Evolutionary conservation across 2,113 vertebrate genomes (phyloP).

Genomic region (Leucoraja erinaceus): DNA sequence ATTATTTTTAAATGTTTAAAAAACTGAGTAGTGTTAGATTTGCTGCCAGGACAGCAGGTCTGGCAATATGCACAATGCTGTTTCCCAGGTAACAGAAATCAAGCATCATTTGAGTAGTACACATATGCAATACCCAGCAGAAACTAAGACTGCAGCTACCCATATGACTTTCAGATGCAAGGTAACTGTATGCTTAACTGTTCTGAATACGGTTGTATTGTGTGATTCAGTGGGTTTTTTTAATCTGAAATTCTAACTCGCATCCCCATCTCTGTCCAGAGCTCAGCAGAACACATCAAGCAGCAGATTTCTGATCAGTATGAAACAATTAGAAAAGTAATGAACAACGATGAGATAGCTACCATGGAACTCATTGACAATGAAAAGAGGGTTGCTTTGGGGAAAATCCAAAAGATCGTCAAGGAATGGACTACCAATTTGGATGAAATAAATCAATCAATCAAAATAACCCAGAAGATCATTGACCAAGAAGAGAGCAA

Average conservation of each 20-base stretch:
- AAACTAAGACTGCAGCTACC: not conserved
- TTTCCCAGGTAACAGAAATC: not conserved
- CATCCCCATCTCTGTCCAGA: conserved; percentile 42
- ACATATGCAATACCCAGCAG: not conserved
- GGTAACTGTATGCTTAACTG: not conserved
- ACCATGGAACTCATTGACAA: conserved; percentile 54
- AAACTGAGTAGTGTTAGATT: not conserved
- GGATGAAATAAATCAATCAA: conserved; percentile 48
- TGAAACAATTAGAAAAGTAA: conserved; percentile 46
- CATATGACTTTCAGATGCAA: not conserved
- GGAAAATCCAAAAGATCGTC: conserved; percentile 52
- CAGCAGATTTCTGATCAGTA: conserved; percentile 53
- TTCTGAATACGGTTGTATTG: conserved; percentile 40
- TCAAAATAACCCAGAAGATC: conserved; percentile 41
- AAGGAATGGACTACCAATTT: conserved; percentile 54
- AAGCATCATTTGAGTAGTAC: not conserved
- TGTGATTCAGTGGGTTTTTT: conserved; percentile 42
- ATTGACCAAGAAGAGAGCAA: conserved; percentile 40
- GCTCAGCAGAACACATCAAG: conserved; percentile 55
- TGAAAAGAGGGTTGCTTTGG: conserved; percentile 51
- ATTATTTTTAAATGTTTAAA: not conserved
- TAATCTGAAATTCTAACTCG: not conserved
- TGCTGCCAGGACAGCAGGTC: not conserved
- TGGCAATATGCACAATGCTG: not conserved
- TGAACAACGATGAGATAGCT: conserved; percentile 51